Conservation (phyloP, 1,140 invertebrate genomes). For the Sesamia nonagrioides region DNA sequence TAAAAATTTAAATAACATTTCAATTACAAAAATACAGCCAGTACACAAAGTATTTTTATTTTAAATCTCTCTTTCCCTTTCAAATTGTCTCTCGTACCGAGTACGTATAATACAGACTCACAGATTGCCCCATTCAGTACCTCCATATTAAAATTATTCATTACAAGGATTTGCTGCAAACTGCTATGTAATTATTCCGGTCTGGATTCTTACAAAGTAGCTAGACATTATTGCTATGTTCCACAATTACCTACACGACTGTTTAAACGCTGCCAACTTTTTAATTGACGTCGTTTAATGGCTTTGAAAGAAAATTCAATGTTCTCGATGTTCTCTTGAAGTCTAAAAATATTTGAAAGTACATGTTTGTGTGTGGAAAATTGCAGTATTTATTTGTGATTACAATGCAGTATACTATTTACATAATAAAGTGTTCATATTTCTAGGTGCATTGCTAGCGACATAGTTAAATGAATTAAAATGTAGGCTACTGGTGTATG, state of each 20-base stretch:
- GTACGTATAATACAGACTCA: constrained; percentile 9
- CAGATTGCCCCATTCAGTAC: constrained; percentile 35
- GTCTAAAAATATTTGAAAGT: neutral
- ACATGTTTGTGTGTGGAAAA: constrained; percentile 13
- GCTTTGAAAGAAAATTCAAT: constrained; percentile 25
- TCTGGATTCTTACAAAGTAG: constrained; percentile 45
- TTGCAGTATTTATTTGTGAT: constrained; percentile 25
- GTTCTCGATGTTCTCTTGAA: constrained; percentile 19
- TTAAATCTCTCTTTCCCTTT: constrained; percentile 12
- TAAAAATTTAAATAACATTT: neutral
- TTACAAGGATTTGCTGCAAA: constrained; percentile 45
- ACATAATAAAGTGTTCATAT: constrained; percentile 9
- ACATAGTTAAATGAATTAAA: neutral
- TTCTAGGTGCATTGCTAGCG: constrained; percentile 21
- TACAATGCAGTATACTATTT: constrained; percentile 30
- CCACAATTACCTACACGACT: constrained; percentile 42
- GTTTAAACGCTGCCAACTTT: constrained; percentile 45
- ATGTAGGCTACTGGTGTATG: neutral
- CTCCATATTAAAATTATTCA: constrained; percentile 38
- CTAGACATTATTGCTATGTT: constrained; percentile 42
- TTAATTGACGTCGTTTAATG: constrained; percentile 44
- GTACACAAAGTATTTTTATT: neutral
- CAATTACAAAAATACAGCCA: neutral
- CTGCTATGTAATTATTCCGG: constrained; percentile 43
- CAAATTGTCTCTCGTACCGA: neutral